These are phyloP conservation scores for Hemistola chrysoprasaria DNA, from an alignment of 2,888 invertebrate genomes.

Conservation along the genomic window DNA sequence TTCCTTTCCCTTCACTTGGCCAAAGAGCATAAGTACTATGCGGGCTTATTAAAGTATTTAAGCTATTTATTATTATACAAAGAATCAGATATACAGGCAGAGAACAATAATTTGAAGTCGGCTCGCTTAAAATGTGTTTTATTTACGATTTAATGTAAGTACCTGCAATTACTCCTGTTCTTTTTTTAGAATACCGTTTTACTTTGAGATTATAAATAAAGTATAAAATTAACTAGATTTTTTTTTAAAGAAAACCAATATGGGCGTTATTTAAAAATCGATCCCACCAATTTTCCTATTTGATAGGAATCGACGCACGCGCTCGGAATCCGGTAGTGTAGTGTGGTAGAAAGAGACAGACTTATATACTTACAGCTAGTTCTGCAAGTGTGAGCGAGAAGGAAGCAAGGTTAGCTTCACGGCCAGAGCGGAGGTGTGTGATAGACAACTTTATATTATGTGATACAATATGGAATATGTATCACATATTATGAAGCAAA, in stretches of 20 bases:
- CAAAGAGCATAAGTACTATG: too few species aligned
- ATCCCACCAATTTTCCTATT: slow-evolving; percentile 11
- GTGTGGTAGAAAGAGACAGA: slow-evolving; percentile 50
- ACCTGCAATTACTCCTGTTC: too few species aligned
- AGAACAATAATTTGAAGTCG: too few species aligned
- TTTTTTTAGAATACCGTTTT: too few species aligned
- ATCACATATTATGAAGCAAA: too few species aligned
- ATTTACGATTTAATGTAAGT: too few species aligned
- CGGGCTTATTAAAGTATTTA: too few species aligned
- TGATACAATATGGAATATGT: not conserved
- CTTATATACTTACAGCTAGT: slow-evolving; percentile 25
- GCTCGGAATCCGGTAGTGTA: slow-evolving; percentile 73
- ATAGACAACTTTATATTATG: slow-evolving; percentile 3
- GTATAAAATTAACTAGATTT: too few species aligned
- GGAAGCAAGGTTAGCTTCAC: slow-evolving; percentile 70
- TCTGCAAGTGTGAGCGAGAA: slow-evolving; percentile 50
- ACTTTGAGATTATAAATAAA: too few species aligned
- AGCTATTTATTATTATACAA: not conserved
- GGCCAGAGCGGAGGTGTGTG: slow-evolving; percentile 52
- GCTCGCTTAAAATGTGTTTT: too few species aligned
- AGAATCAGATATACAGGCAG: too few species aligned
- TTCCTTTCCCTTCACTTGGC: not conserved
- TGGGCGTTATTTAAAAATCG: slow-evolving; percentile 7
- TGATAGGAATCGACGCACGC: slow-evolving; percentile 37
- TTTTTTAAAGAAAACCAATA: not conserved